phyloP scores from a whole-genome alignment of 2,113 vertebrate species.

The Caranx ignobilis region DNA sequence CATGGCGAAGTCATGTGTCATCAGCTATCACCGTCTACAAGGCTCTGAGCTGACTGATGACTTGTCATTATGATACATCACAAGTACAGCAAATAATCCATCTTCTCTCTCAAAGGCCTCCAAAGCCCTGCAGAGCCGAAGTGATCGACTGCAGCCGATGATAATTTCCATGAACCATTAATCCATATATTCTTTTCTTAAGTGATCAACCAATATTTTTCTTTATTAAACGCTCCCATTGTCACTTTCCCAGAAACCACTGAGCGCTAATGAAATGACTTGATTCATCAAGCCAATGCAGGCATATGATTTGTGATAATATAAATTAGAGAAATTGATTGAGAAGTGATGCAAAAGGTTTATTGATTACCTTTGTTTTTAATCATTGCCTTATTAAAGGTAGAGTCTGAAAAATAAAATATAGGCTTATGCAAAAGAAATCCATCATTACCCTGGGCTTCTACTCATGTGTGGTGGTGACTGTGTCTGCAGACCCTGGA shows the following conservation, averaged over 20 bases:
- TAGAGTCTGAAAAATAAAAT: no score
- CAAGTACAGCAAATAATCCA: constrained; percentile 1
- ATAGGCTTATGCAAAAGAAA: no score
- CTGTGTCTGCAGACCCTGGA: no score
- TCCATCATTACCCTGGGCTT: no score
- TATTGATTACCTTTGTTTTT: not conserved
- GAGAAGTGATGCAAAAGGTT: not conserved
- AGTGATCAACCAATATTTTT: not conserved
- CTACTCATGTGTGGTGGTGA: no score
- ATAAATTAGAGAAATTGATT: not conserved
- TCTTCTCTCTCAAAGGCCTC: constrained; percentile 6
- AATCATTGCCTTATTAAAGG: not conserved
- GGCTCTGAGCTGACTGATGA: constrained; percentile 33
- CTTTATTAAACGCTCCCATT: not conserved
- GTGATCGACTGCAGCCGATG: not conserved
- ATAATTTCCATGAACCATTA: not conserved
- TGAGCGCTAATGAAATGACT: not conserved
- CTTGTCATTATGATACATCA: constrained; percentile 37
- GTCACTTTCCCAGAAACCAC: not conserved
- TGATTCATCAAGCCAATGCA: not conserved
- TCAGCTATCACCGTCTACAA: constrained; percentile 34
- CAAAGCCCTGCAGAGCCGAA: not conserved
- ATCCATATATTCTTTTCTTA: not conserved
- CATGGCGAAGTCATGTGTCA: constrained; percentile 32
- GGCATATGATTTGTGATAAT: not conserved